Percentiles rank a stretch among this genome's conserved stretches.
phyloP scores from a whole-genome alignment of 2,113 vertebrate genomes.

The Edolisoma coerulescens region DNA sequence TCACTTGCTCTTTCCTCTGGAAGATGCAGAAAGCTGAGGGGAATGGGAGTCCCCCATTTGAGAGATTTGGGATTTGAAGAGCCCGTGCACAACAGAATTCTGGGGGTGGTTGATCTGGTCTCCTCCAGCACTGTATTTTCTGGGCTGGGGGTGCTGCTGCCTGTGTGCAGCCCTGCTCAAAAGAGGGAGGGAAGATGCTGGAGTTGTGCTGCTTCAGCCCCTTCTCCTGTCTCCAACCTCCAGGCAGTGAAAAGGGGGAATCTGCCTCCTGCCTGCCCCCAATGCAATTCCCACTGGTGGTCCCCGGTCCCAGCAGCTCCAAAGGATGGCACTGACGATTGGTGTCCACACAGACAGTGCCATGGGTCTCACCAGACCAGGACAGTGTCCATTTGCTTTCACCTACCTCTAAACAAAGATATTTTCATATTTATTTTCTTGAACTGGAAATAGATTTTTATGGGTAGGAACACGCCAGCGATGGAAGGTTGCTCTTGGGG shows the following conservation, averaged over 20 bases:
- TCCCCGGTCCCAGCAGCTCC: background rate
- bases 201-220: background rate
- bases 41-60: background rate
- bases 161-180: rapidly evolving
- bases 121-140: background rate
- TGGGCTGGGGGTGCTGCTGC: background rate
- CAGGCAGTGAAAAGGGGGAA: background rate
- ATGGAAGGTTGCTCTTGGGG: background rate
- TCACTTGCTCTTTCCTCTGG: background rate
- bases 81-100: rapidly evolving
- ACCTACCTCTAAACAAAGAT: background rate
- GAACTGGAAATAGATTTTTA: background rate
- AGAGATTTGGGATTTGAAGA: background rate
- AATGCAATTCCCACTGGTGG: rapidly evolving
- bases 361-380: background rate
- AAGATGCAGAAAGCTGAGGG: background rate
- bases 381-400: background rate
- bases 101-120: background rate
- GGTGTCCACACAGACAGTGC: background rate
- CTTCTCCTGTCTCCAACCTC: background rate
- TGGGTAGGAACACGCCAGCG: background rate
- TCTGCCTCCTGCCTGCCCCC: background rate
- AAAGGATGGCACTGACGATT: background rate
- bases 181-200: background rate
- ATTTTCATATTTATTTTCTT: background rate